Conservation (phyloP, 2,888 invertebrate genomes). For the Pachydiplax longipennis region DNA sequence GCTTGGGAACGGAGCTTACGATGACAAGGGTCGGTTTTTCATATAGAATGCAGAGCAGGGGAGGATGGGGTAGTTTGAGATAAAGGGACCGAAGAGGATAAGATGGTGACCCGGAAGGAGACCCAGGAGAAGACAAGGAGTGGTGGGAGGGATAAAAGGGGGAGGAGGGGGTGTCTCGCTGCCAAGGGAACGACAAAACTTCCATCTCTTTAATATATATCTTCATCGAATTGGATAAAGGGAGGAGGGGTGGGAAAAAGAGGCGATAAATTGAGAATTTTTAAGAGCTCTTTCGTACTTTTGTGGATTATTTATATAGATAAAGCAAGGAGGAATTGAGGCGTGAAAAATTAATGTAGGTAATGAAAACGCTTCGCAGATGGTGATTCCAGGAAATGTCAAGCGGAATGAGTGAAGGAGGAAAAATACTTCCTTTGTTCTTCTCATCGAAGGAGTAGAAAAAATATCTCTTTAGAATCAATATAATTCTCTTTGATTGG, state of each 20-base stretch:
- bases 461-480: no score
- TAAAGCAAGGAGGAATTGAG: conserved; percentile 31
- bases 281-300: conserved; percentile 9
- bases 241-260: neutral
- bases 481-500: no score
- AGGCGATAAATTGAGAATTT: conserved; percentile 32
- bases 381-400: neutral
- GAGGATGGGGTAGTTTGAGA: neutral
- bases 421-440: neutral
- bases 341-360: conserved; percentile 6
- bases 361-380: conserved; percentile 22
- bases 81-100: conserved; percentile 1
- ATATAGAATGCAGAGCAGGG: neutral
- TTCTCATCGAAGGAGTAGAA: neutral
- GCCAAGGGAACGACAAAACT: conserved; percentile 39
- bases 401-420: neutral
- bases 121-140: neutral
- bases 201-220: conserved; percentile 39
- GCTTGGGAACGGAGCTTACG: neutral
- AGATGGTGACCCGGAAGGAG: conserved; percentile 18
- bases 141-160: neutral
- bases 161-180: neutral
- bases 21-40: conserved; percentile 4
- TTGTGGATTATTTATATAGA: conserved; percentile 27
- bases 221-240: conserved; percentile 21